Evolutionary conservation across 30 jellyfish, hydroid and myxozoan species (phyloP), one percentile per base, ranked within the genome.

Genomic region (Turritopsis dohrnii): DNA sequence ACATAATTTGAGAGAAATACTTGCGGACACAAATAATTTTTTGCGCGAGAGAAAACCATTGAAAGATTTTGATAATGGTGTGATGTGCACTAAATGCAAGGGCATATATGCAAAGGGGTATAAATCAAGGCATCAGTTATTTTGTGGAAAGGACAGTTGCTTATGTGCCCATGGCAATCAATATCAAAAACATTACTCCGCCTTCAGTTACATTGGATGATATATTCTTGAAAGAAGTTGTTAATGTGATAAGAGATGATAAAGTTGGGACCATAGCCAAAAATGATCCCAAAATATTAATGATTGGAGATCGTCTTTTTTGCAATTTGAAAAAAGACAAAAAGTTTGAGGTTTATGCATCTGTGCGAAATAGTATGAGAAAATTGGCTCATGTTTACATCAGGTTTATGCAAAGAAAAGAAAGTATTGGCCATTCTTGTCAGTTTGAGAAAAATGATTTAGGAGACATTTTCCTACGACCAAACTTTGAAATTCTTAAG

Each of bases 41-140:
- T 66, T 66, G 76, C 76, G 76, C 17, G 76, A 66, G 29, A 66
- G 60, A 41, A 41, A 41, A 41, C 60, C 60, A 41, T 41, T 41
- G 60, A 41, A 41, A 41, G 60, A 41, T 41, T 41, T 41, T 41
- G 60, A 41, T 41, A 41, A 41, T 41, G 60, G 60, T 41, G 60
- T 41, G 60, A 41, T 41, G 60, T 41, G 60, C 60, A 41, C 60
- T 41, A 41, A 41, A 41, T 41, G 60, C 60, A 41, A 41, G 60
- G 60, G 60, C 60, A 41, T 41, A 41, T 41, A 41, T 41, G 60
- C 60, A 41, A 41, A 41, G 60, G 60, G 60, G 60, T 41, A 41
- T 41, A 41, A 41, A 41, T 41, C 60, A 41, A 41, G 60, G 60
- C 60, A 41, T 41, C 60, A 41, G 60, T 41, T 41, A 41, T 41